Conservation (phyloP, 2,113 vertebrate genomes). For the Mus pahari region DNA sequence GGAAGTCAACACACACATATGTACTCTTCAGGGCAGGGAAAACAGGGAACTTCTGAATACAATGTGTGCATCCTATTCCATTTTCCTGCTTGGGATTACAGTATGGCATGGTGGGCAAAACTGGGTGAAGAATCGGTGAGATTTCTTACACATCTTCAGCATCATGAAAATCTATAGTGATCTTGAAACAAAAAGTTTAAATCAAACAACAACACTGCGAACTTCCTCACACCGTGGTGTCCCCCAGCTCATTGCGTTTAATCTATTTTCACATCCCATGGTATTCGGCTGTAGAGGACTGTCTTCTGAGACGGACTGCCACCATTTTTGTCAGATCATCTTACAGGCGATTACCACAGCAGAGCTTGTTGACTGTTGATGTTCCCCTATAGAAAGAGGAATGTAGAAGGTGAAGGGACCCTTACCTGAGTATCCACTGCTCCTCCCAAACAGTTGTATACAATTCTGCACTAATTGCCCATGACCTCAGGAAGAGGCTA, state of each 20-base stretch:
- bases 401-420: neutral
- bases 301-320: neutral
- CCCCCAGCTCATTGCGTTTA: neutral
- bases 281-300: neutral
- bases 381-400: neutral
- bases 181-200: neutral
- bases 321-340: neutral
- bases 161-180: neutral
- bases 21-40: neutral
- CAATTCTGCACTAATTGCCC: neutral
- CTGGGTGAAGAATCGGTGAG: too few species aligned
- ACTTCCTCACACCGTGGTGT: neutral
- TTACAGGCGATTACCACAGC: neutral
- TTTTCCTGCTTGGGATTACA: neutral
- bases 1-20: neutral
- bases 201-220: neutral
- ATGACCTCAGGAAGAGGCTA: neutral
- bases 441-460: neutral
- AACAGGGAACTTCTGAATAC: neutral
- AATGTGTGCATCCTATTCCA: neutral
- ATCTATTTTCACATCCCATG: neutral
- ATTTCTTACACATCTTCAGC: neutral
- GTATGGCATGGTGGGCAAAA: neutral
- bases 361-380: neutral
- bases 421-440: neutral